Conservation (phyloP, 2,113 vertebrate genomes). For the Microcebus griseorufus region DNA sequence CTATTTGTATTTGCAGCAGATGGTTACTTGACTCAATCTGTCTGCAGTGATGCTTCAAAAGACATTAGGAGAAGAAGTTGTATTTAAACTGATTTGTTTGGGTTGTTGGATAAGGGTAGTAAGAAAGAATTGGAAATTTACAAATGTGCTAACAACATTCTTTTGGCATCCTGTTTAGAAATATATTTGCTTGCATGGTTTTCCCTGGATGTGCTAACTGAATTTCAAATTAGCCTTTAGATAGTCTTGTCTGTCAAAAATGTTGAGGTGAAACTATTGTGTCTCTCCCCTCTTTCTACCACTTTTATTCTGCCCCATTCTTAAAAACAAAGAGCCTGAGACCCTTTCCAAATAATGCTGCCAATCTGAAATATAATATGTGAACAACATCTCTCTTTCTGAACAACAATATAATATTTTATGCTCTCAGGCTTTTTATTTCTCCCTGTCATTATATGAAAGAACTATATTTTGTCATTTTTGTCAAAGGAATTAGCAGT, state of each 20-base stretch:
- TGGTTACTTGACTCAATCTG: slow-evolving; percentile 84
- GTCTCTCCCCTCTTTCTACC: neutral
- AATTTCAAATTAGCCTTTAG: slow-evolving; percentile 64
- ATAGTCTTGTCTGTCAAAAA: slow-evolving; percentile 24
- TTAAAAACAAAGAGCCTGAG: slow-evolving; percentile 46
- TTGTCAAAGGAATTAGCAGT: slow-evolving; percentile 51
- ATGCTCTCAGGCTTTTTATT: slow-evolving; percentile 56
- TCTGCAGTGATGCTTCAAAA: slow-evolving; percentile 81
- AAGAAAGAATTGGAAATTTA: slow-evolving; percentile 77
- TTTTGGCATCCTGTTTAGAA: slow-evolving; percentile 59
- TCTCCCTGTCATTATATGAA: slow-evolving; percentile 58
- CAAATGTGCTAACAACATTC: slow-evolving; percentile 62
- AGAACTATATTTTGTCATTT: slow-evolving; percentile 67
- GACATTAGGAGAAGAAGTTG: slow-evolving; percentile 79
- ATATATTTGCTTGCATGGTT: slow-evolving; percentile 30
- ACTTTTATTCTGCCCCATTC: neutral
- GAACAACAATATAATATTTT: slow-evolving; percentile 33
- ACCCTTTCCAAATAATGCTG: slow-evolving; percentile 47
- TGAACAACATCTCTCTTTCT: neutral
- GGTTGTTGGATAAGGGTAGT: slow-evolving; percentile 73
- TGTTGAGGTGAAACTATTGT: neutral
- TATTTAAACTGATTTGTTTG: slow-evolving; percentile 82
- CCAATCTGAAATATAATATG: slow-evolving; percentile 24
- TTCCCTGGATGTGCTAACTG: slow-evolving; percentile 44
- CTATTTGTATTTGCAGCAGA: slow-evolving; percentile 86